A percentile compares a stretch with the other conserved stretches of the same genome.
Conservation (phyloP, 2,113 vertebrate species). For the Tetrax tetrax region DNA sequence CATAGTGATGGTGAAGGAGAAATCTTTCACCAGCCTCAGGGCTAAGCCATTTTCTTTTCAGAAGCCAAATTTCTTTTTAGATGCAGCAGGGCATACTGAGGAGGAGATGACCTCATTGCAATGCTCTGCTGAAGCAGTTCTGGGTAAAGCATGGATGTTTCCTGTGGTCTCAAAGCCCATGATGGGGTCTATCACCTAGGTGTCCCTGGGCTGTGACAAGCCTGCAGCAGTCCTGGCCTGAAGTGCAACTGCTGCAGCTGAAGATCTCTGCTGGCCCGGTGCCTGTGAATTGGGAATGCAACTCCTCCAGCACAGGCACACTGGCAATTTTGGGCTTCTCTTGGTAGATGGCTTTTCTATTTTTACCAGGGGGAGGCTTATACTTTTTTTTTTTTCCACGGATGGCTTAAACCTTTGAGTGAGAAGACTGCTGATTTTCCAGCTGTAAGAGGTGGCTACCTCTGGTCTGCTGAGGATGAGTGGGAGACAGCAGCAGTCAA, state of each 20-base stretch:
- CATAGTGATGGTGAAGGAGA: not conserved
- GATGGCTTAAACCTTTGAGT: not conserved
- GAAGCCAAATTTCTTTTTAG: not conserved
- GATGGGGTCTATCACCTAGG: not conserved
- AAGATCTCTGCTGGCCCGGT: not conserved
- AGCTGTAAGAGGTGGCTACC: not conserved
- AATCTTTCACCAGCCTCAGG: not conserved
- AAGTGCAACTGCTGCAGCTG: not conserved
- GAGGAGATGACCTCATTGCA: not conserved
- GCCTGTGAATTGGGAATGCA: not conserved
- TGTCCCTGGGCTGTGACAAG: not conserved
- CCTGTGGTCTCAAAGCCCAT: not conserved
- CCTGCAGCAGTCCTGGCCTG: not conserved
- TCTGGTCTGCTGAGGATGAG: not conserved
- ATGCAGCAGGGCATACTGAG: not conserved
- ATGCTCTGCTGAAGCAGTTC: not conserved
- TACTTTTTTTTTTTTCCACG: not conserved
- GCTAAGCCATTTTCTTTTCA: not conserved
- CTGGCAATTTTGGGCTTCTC: not conserved
- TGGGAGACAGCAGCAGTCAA: not conserved
- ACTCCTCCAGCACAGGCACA: not conserved
- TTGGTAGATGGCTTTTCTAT: not conserved
- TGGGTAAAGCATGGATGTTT: rapidly evolving
- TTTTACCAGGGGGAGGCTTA: not conserved
- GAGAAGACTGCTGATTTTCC: not conserved